Conservation (phyloP, 1,140 invertebrate genomes). For the Whitmania pigra region DNA sequence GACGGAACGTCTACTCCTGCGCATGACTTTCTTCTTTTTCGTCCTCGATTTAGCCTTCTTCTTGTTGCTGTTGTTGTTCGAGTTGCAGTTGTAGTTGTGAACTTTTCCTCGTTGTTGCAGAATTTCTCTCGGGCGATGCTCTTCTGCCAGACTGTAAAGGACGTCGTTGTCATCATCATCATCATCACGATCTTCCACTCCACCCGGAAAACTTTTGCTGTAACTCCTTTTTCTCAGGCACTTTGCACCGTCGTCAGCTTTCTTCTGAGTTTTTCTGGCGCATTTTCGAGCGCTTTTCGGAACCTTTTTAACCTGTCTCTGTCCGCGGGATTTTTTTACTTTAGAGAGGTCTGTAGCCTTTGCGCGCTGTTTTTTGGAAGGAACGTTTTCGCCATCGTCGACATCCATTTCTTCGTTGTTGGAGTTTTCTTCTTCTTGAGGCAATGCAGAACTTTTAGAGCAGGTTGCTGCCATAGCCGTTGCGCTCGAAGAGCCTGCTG, state of each 20-base stretch:
- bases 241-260: background rate
- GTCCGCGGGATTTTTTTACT: no score
- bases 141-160: background rate
- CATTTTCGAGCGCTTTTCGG: background rate
- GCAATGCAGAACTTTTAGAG: no score
- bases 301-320: no score
- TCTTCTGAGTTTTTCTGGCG: background rate
- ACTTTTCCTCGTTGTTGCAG: background rate
- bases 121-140: no score
- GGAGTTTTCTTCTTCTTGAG: no score
- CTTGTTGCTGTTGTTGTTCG: constrained; percentile 5
- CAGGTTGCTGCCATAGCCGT: no score
- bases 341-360: no score
- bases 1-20: background rate
- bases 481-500: no score
- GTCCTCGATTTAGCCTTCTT: constrained; percentile 1
- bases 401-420: no score
- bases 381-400: no score
- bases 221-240: background rate
- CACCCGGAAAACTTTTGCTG: background rate
- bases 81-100: constrained; percentile 4
- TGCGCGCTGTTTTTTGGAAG: no score
- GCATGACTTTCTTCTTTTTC: background rate
- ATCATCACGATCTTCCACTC: background rate
- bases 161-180: background rate